Percentiles rank a stretch among this genome's conserved stretches.
Evolutionary conservation across 1,140 invertebrate species (phyloP).

Genomic region (Drosophila subobscura): DNA sequence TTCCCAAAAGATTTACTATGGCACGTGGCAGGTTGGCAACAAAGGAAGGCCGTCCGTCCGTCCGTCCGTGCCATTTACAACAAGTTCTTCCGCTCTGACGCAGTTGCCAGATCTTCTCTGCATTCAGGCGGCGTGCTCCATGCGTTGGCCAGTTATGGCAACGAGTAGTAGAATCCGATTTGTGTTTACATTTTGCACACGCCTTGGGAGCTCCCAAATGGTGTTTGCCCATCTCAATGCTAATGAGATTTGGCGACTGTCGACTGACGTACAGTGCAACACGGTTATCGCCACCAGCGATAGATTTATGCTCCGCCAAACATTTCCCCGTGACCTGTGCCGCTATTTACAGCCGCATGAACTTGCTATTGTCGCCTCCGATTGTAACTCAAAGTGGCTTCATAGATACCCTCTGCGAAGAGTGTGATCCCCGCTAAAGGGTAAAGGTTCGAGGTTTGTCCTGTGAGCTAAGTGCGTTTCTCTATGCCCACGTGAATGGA

Average conservation of each 20-base stretch:
- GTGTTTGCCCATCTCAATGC: conserved; percentile 33
- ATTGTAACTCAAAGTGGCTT: conserved; percentile 32
- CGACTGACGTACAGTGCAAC: conserved; percentile 36
- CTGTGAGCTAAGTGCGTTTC: too few relatives aligned
- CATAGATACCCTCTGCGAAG: conserved; percentile 11
- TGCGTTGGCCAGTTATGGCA: neutral
- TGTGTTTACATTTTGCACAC: conserved; percentile 48
- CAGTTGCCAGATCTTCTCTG: conserved; percentile 17
- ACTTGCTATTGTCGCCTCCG: conserved; percentile 25
- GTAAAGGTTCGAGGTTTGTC: too few relatives aligned
- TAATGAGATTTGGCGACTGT: conserved; percentile 16
- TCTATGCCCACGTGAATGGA: conserved; percentile 1
- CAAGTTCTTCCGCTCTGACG: conserved; percentile 13
- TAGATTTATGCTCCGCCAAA: conserved; percentile 21
- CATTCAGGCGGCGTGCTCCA: neutral
- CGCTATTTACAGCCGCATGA: conserved; percentile 38
- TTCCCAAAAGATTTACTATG: conserved; percentile 32
- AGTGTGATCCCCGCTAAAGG: too few relatives aligned
- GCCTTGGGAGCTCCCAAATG: conserved; percentile 27
- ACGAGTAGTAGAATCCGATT: neutral
- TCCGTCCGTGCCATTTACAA: neutral
- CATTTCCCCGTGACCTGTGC: conserved; percentile 4
- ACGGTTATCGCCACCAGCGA: neutral
- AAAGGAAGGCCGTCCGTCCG: neutral
- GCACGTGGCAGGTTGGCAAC: conserved; percentile 7